Percentiles rank a stretch among this genome's conserved stretches.
These are phyloP conservation scores for Diploptera punctata DNA, from an alignment of 2,888 invertebrate species.

Conservation along the genomic window DNA sequence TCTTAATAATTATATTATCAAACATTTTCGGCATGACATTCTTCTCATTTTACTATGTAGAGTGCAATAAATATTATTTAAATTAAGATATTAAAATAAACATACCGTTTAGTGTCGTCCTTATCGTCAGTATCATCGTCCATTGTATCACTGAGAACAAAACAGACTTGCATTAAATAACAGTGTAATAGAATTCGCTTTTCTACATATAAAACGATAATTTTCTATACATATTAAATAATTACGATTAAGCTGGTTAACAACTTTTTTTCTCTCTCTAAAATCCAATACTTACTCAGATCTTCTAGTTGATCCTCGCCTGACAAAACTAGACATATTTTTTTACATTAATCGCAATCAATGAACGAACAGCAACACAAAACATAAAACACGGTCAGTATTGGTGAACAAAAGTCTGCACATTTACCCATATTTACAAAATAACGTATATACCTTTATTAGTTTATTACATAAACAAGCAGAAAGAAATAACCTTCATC, in stretches of 20 bases:
- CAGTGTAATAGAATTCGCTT: neutral
- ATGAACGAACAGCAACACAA: neutral
- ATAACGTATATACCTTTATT: neutral
- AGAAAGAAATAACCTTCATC: constrained; percentile 5
- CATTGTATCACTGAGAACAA: constrained; percentile 65
- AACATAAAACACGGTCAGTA: neutral
- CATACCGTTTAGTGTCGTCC: constrained; percentile 83
- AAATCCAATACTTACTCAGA: constrained; percentile 56
- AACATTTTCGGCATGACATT: too few species aligned
- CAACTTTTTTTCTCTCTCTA: too few species aligned
- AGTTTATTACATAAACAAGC: neutral
- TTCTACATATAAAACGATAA: neutral
- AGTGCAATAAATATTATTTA: too few species aligned
- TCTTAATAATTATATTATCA: too few species aligned
- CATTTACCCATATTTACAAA: constrained; percentile 13
- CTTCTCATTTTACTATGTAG: too few species aligned
- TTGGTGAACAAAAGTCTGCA: neutral
- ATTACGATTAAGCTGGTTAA: too few species aligned
- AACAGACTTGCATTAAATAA: neutral
- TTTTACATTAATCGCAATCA: neutral
- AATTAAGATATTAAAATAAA: too few species aligned
- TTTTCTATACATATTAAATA: too few species aligned
- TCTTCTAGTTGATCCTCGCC: constrained; percentile 54
- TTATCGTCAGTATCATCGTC: constrained; percentile 86
- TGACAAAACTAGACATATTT: constrained; percentile 52